phyloP scores from a whole-genome alignment of 2,797 vertebrate genomes.

The Melanotaenia nigrans region DNA sequence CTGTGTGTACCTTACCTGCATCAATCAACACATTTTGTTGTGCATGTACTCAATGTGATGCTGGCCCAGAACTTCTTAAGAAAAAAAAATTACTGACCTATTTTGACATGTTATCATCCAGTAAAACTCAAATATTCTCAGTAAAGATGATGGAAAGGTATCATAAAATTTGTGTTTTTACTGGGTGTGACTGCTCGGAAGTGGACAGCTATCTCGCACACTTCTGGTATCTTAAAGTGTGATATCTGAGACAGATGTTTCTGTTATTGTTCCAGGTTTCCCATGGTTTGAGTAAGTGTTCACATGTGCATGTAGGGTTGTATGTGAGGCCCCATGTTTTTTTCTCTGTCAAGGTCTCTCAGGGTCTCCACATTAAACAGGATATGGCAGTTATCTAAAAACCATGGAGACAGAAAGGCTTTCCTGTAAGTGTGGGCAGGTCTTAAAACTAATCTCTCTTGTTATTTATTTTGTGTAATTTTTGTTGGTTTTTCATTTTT shows the following conservation, averaged over 20 bases:
- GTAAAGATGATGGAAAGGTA: conserved; percentile 4
- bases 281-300: conserved; percentile 35
- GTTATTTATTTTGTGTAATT: neutral
- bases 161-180: conserved; percentile 7
- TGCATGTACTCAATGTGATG: neutral
- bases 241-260: conserved; percentile 63
- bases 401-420: conserved; percentile 58
- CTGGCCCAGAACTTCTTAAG: neutral
- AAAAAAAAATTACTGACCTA: neutral
- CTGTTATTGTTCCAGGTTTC: conserved; percentile 48
- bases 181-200: conserved; percentile 28
- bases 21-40: neutral
- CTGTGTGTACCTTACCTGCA: neutral
- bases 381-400: conserved; percentile 75
- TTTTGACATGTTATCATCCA: neutral
- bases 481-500: neutral
- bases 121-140: neutral
- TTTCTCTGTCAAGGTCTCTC: conserved; percentile 41
- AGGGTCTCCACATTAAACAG: conserved; percentile 73
- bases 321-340: conserved; percentile 46
- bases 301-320: conserved; percentile 24
- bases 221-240: conserved; percentile 31
- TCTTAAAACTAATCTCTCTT: conserved; percentile 16
- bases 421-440: conserved; percentile 62
- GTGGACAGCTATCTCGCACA: conserved; percentile 10